Percentiles rank a stretch among this genome's conserved stretches.
phyloP scores from a whole-genome alignment of 2,797 vertebrate genomes.

The Clarias platycephalus region DNA sequence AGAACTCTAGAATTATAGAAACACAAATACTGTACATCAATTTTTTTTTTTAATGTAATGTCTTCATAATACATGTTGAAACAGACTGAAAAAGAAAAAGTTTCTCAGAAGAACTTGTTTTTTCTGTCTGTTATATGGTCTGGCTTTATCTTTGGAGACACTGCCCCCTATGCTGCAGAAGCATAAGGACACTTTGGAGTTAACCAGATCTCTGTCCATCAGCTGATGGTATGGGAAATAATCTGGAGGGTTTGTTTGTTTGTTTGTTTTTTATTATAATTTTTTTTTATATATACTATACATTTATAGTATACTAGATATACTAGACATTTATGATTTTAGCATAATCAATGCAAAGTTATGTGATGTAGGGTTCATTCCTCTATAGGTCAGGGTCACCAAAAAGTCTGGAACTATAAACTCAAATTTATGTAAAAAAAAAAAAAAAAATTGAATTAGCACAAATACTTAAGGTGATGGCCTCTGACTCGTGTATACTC shows the following conservation, averaged over 20 bases:
- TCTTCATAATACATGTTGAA: not conserved
- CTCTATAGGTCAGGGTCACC: not conserved
- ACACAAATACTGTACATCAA: not conserved
- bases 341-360: not conserved
- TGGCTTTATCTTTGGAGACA: constrained; percentile 68
- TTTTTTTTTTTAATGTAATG: too few species aligned
- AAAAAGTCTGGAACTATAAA: too few species aligned
- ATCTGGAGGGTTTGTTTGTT: not conserved
- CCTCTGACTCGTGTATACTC: too few species aligned
- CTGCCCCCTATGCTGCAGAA: constrained; percentile 73
- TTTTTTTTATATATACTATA: too few species aligned
- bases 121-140: not conserved
- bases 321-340: not conserved
- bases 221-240: not conserved
- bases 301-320: not conserved
- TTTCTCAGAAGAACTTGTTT: not conserved
- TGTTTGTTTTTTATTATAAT: not conserved
- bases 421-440: too few species aligned
- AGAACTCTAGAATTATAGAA: not conserved
- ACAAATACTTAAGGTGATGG: too few species aligned
- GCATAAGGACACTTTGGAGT: constrained; percentile 5
- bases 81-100: not conserved
- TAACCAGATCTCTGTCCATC: not conserved
- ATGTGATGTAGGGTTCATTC: not conserved
- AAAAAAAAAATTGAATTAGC: too few species aligned